phyloP scores from a whole-genome alignment of 2,888 invertebrate genomes.

The Cheilosia vulpina region DNA sequence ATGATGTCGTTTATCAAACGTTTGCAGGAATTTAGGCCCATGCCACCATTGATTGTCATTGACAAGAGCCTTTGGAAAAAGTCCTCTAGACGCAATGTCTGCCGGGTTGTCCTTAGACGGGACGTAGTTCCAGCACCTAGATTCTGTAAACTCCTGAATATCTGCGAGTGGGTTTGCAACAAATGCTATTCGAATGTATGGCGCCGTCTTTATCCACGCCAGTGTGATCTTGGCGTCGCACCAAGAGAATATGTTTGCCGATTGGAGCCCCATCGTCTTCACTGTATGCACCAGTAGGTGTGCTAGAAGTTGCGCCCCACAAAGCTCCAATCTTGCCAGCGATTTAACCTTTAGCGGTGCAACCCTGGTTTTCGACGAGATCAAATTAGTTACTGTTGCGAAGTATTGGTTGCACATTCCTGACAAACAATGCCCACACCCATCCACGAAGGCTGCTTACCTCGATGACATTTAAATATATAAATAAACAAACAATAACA shows the following conservation, averaged over 20 bases:
- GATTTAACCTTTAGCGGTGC: constrained; percentile 43
- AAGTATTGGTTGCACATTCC: too few species aligned
- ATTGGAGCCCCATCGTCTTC: constrained; percentile 5
- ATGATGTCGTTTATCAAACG: constrained; percentile 14
- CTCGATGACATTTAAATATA: too few species aligned
- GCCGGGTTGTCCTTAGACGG: constrained; percentile 75
- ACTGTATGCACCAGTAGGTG: constrained; percentile 9
- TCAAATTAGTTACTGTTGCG: not conserved
- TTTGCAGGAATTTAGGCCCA: constrained; percentile 69
- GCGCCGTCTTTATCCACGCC: constrained; percentile 61
- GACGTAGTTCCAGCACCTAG: constrained; percentile 72
- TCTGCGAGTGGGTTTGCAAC: constrained; percentile 75
- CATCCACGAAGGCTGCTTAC: too few species aligned
- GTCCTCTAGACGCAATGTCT: constrained; percentile 75
- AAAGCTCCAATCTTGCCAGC: constrained; percentile 73
- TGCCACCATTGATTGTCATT: constrained; percentile 72
- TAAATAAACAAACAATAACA: too few species aligned
- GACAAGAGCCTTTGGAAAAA: constrained; percentile 33
- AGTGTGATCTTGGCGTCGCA: constrained; percentile 38
- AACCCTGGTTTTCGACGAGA: constrained; percentile 42
- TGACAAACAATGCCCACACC: too few species aligned
- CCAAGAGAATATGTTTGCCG: constrained; percentile 19
- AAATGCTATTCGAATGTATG: constrained; percentile 58
- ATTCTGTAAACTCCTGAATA: constrained; percentile 65
- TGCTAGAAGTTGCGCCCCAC: constrained; percentile 52